Evolutionary conservation across 2,113 vertebrate genomes (phyloP), one percentile per base, ranked within the genome.

Genomic region (Chaetodon auriga): DNA sequence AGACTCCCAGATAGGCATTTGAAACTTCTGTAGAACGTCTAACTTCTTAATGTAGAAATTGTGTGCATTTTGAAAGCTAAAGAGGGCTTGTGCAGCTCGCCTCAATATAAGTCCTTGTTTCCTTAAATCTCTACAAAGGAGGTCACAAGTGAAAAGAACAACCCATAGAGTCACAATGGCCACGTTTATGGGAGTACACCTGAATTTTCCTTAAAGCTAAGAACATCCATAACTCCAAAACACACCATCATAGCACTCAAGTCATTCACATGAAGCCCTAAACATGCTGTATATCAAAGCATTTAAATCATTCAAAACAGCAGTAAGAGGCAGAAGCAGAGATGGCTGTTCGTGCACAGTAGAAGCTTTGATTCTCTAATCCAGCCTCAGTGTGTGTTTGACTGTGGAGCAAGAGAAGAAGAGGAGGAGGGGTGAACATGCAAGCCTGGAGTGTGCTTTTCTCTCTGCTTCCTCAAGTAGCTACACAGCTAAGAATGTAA

Each of bases 321-420:
- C 45, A 61, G 41, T 53, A 18, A 55, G 65, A 68, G 5, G n/a
- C 54, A 53, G 46, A 48, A 35, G 64, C 23, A 46, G 38, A n/a
- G 38, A 21, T 21, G 3, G 16, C 30, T 30, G 30, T 30, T 30
- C n/a, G 46, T 23, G 38, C 16, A 68, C 63, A 45, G n/a, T 13
- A 23, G 18, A 68, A n/a, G 36, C 63, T 61, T 75, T 68, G 46
- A 46, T 75, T 68, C 35, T 68, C 63, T 75, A 53, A 81, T 75
- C 71, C 54, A 60, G 66, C 12, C 49, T 63, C 43, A 25, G 23
- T 15, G 58, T 49, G 51, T 21, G 51, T 73, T 54, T 63, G 65
- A 35, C 21, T 64, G 73, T 25, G 35, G 9, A 25, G 48, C 6
- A 2, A 53, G 30, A 38, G n/a, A 35, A 48, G 25, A 48, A 19